phyloP scores from a whole-genome alignment of 2,797 vertebrate species.

The Pristis pectinata region DNA sequence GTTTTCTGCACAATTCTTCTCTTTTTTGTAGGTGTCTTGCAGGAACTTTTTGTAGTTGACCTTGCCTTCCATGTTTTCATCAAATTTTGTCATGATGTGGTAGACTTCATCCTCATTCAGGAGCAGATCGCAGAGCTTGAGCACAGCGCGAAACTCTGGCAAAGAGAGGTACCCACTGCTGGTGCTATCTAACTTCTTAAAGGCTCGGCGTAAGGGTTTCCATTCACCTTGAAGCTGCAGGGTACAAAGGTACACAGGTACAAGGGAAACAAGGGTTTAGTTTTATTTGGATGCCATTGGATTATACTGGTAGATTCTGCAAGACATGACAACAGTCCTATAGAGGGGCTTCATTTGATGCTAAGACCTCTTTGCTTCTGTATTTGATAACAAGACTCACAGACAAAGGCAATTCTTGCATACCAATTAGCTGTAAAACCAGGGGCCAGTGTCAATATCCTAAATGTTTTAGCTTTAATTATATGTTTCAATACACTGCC shows the following conservation, averaged over 20 bases:
- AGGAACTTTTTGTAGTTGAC: conserved; percentile 48
- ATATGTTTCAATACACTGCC: background rate
- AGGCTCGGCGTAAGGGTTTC: conserved; percentile 46
- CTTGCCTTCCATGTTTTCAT: conserved; percentile 46
- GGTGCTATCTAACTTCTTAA: conserved; percentile 46
- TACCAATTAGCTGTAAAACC: background rate
- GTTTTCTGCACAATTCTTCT: background rate
- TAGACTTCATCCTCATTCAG: conserved; percentile 45
- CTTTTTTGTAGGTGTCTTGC: conserved; percentile 42
- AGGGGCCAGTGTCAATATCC: background rate
- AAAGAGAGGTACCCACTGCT: conserved; percentile 44
- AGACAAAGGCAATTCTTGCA: background rate
- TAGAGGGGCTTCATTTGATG: background rate
- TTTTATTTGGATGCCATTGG: background rate
- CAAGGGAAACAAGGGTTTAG: background rate
- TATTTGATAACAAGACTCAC: background rate
- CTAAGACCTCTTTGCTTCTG: background rate
- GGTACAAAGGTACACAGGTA: background rate
- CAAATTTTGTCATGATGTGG: conserved; percentile 45
- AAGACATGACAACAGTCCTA: background rate
- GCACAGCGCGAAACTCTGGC: conserved; percentile 45
- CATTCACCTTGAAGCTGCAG: conserved; percentile 44
- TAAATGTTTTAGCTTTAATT: background rate
- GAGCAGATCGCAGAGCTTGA: conserved; percentile 46
- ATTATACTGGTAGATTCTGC: too few relatives aligned